Conservation (phyloP, 2,888 invertebrate genomes). For the Oligia latruncula region DNA sequence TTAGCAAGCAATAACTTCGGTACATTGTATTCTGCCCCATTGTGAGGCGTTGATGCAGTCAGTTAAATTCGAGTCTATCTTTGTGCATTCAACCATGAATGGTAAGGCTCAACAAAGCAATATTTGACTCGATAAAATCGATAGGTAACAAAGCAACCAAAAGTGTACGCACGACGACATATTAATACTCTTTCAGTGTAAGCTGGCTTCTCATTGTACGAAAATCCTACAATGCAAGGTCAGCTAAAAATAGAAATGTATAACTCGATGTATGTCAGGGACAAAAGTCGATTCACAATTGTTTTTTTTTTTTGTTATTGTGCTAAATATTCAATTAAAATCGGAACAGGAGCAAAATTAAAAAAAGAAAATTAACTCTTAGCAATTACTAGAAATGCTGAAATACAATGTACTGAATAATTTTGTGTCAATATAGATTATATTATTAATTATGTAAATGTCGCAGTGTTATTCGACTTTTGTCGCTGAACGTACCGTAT, state of each 20-base stretch:
- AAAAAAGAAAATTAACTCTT: not conserved
- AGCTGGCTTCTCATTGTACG: not conserved
- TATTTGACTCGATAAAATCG: slow-evolving; percentile 33
- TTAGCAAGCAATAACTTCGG: slow-evolving; percentile 57
- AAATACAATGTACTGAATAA: not conserved
- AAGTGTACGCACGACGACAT: not conserved
- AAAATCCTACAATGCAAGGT: not conserved
- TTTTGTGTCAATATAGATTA: not conserved
- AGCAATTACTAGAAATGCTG: not conserved
- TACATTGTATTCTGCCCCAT: slow-evolving; percentile 54
- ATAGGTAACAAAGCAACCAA: not conserved
- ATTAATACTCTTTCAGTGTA: not conserved
- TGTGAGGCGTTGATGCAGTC: slow-evolving; percentile 51
- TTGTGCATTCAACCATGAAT: slow-evolving; percentile 39
- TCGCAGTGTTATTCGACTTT: not conserved
- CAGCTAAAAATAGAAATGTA: not conserved
- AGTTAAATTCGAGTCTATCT: slow-evolving; percentile 35
- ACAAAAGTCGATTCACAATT: not conserved
- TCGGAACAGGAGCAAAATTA: not conserved
- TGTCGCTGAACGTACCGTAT: not conserved
- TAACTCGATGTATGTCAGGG: not conserved
- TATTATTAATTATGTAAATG: not conserved
- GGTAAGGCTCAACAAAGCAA: slow-evolving; percentile 27
- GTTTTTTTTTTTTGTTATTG: not conserved
- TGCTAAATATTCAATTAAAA: not conserved